Evolutionary conservation across 2,888 invertebrate species (phyloP), one percentile per base, ranked within the genome.

Genomic region (Drosophila suboccidentalis): DNA sequence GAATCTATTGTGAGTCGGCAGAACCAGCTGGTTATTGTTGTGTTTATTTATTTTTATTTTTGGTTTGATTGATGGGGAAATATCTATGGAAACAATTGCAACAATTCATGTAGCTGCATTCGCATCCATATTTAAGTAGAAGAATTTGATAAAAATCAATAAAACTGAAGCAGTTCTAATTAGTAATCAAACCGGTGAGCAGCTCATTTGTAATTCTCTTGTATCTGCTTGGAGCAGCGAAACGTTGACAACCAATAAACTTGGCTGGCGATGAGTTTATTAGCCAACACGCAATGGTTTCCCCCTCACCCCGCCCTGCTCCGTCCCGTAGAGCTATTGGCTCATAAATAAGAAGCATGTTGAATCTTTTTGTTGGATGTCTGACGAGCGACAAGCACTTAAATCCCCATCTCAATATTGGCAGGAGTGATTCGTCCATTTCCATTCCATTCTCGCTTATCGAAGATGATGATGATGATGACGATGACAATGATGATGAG

Each of bases 231-330:
- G 47, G n/a, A 53, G 26, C 13, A 34, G 46, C 60, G 46, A 44
- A 72, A 75, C 62, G 59, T 64, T 64, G 75, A 43, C 80, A 82
- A 62, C 68, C 74, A 65, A 80, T 78, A 68, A 71, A 71, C 65
- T 78, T 58, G 46, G 58, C 61, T 53, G 59, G 29, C 71, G 78
- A 89, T 78, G 85, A 72, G 85, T 84, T 89, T 89, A 87, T 83
- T 87, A 84, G 89, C 70, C 87, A 67, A 5, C 41, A 34, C 3
- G 15, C 34, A 39, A 13, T 36, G 22, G 13, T 19, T 26, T 29
- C 41, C 55, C 55, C 44, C 34, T 5, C 4, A 6, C 11, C 26
- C 13, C 43, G 5, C 26, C 26, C 26, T 26, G 26, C 5, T 1
- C 1, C 5, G 38, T 11, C 26, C 26, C 43, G 5, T 51, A 15